A percentile compares a stretch with the other conserved stretches of the same genome.
Evolutionary conservation across 2,797 vertebrate species (phyloP).

Genomic region (Thalassophryne amazonica): DNA sequence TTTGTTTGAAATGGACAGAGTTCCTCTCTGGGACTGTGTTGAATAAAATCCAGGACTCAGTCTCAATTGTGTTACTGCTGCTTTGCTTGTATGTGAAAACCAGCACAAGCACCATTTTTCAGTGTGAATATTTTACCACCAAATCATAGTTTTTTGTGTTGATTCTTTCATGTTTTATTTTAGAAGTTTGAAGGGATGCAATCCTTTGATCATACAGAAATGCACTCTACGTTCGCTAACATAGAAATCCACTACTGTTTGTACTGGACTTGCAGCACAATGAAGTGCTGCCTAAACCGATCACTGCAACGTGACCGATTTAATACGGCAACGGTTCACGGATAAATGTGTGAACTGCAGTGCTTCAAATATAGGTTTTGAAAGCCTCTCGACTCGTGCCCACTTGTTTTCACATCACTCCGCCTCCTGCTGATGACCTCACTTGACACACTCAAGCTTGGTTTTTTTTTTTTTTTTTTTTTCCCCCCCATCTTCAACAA

Average conservation of each 20-base stretch:
- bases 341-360: too few species aligned
- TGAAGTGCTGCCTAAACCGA: constrained; percentile 1
- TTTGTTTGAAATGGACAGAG: constrained; percentile 18
- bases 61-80: constrained; percentile 11
- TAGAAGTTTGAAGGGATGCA: constrained; percentile 36
- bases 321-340: too few species aligned
- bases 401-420: too few species aligned
- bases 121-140: constrained; percentile 10
- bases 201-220: neutral
- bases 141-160: constrained; percentile 22
- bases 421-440: too few species aligned
- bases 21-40: constrained; percentile 11
- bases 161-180: constrained; percentile 36
- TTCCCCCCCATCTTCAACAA: too few species aligned
- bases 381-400: too few species aligned
- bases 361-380: too few species aligned
- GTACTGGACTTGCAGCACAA: constrained; percentile 14
- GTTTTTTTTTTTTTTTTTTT: neutral
- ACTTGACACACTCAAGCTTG: too few species aligned
- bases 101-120: constrained; percentile 1
- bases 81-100: constrained; percentile 3
- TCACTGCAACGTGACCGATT: neutral
- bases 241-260: neutral
- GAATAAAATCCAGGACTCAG: neutral
- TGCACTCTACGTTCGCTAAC: neutral